A percentile compares a stretch with the other conserved stretches of the same genome.
phyloP scores from a whole-genome alignment of 2,797 vertebrate species.

The Botia kubotai region DNA sequence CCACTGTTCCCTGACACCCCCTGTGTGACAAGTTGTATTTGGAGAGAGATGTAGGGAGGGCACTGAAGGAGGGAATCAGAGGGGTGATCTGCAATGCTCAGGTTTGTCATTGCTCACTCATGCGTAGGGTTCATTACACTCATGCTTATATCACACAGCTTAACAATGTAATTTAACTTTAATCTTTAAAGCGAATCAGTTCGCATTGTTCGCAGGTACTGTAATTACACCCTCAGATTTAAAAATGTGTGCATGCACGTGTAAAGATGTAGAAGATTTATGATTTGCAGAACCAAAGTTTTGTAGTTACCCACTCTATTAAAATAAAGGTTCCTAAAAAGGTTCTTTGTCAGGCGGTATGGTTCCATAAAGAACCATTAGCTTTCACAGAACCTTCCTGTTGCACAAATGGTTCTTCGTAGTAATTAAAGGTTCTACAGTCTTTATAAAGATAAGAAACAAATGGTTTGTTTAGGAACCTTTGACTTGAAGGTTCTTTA shows the following conservation, averaged over 20 bases:
- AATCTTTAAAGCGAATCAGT: constrained; percentile 57
- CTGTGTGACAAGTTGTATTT: constrained; percentile 15
- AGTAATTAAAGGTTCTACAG: too few relatives aligned
- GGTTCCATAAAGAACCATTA: too few relatives aligned
- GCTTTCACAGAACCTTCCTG: too few relatives aligned
- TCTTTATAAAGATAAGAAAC: too few relatives aligned
- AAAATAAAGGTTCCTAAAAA: too few relatives aligned
- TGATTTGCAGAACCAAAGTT: neutral
- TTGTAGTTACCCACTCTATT: neutral
- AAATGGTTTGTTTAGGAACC: too few relatives aligned
- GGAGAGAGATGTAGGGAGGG: neutral
- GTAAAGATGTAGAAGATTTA: constrained; percentile 11
- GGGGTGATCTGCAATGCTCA: constrained; percentile 40
- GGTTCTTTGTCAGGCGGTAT: too few relatives aligned
- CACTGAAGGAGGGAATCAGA: neutral
- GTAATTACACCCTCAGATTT: constrained; percentile 32
- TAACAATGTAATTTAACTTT: constrained; percentile 50
- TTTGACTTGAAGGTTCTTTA: too few relatives aligned
- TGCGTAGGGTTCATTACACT: constrained; percentile 37
- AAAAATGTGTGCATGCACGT: neutral
- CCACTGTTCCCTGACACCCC: neutral
- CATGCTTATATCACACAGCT: constrained; percentile 27
- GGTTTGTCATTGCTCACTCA: constrained; percentile 51
- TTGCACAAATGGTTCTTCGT: too few relatives aligned
- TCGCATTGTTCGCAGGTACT: constrained; percentile 23